Evolutionary conservation across 2,888 invertebrate species (phyloP), one percentile per base, ranked within the genome.

Genomic region (Melanargia galathea): DNA sequence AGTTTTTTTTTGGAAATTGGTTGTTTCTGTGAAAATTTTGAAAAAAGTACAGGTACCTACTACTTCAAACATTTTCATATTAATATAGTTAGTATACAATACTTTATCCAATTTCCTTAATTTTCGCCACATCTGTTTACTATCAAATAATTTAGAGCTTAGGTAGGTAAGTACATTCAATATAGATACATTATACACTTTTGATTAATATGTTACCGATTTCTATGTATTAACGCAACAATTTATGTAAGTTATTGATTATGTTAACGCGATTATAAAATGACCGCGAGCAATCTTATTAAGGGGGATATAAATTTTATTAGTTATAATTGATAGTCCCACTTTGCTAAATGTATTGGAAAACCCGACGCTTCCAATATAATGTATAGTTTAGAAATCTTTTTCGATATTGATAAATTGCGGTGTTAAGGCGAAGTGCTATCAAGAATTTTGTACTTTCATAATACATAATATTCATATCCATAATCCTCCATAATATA

Each of bases 351-450:
- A 65, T 52, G 63, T 63, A 70, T 69, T 74, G 71, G 74, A 73
- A 74, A 73, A 67, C 65, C 49, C 55, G 60, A 60, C 22, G 60
- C 54, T 58, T 60, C 16, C n/a, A 45, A 24, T 57, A 51, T 65
- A 60, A 69, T 66, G 64, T 64, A 71, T 71, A 60, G 71, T 70
- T n/a, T 73, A 71, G 74, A 76, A 75, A 74, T 71, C 69, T 71
- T 74, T 74, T 74, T 70, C 61, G 67, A 56, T 70, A 70, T 68
- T 67, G 66, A 69, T 69, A 67, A 69, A 71, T 71, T 64, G 49
- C 51, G 13, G 10, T 60, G 40, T 72, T 73, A 72, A 73, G 68
- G 71, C 54, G 66, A 66, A 64, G 70, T 58, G 26, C 22, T 55
- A 52, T 33, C 13, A 2, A n/a, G 20, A 11, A 8, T 10, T 55